Evolutionary conservation across 2,797 vertebrate species (phyloP).

Genomic region (Decapterus maruadsi): DNA sequence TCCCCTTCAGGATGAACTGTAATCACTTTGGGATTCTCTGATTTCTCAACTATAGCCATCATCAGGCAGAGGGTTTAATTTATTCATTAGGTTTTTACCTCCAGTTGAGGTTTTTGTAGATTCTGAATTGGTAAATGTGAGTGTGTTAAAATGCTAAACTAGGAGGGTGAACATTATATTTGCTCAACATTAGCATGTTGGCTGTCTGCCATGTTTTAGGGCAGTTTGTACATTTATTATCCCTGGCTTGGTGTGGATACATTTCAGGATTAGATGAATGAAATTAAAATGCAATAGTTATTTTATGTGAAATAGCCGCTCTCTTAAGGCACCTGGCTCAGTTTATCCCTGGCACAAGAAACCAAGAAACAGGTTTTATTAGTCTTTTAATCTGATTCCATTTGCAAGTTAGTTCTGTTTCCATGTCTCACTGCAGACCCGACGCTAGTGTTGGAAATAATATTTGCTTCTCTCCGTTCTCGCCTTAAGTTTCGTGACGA

Average conservation of each 20-base stretch:
- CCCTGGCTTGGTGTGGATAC: background rate
- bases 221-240: background rate
- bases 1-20: background rate
- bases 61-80: background rate
- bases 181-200: background rate
- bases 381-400: background rate
- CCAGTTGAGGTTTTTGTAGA: background rate
- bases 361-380: background rate
- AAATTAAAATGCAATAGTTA: background rate
- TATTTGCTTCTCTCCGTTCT: background rate
- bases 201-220: background rate
- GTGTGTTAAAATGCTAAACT: background rate
- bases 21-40: background rate
- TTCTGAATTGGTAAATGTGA: background rate
- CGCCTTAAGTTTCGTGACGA: constrained; percentile 92
- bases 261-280: background rate
- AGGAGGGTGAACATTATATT: background rate
- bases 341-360: background rate
- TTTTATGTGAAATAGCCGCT: background rate
- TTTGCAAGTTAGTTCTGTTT: background rate
- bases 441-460: background rate
- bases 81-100: background rate
- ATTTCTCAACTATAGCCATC: background rate
- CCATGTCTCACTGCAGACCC: background rate
- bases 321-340: background rate